Conservation (phyloP, 2,113 vertebrate species). For the Gymnarchus niloticus region DNA sequence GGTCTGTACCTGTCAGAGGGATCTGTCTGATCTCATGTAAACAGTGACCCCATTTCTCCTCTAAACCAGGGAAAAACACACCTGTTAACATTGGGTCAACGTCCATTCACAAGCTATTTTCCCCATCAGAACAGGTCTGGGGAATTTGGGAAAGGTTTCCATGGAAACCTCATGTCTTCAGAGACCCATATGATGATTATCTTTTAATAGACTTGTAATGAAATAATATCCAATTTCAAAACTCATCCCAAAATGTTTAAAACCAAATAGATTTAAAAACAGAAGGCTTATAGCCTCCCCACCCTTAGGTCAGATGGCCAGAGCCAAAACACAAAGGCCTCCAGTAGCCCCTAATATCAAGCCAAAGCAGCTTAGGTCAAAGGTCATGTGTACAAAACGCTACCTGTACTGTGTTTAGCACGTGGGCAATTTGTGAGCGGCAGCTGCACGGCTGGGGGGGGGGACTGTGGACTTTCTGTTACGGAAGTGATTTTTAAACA, state of each 20-base stretch:
- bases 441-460: not conserved
- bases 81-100: not conserved
- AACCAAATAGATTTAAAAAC: not conserved
- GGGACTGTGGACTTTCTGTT: not conserved
- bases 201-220: slow-evolving; percentile 21
- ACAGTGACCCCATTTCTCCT: not conserved
- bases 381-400: not conserved
- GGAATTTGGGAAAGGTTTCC: slow-evolving; percentile 2
- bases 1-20: not conserved
- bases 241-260: slow-evolving; percentile 9
- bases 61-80: not conserved
- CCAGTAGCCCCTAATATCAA: not conserved
- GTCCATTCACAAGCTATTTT: not conserved
- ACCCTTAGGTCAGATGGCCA: not conserved
- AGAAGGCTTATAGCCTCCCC: not conserved
- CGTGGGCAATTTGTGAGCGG: not conserved
- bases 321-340: not conserved
- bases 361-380: not conserved
- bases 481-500: not conserved
- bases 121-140: not conserved
- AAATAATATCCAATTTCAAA: slow-evolving; percentile 14
- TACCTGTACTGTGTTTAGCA: not conserved
- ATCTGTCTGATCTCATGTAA: not conserved
- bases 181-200: slow-evolving; percentile 7
- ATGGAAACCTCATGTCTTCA: not conserved